Evolutionary conservation across 92 coral and sea anemone genomes (phyloP), one percentile per base, ranked within the genome.

Genomic region (Phenganax stokvisi): DNA sequence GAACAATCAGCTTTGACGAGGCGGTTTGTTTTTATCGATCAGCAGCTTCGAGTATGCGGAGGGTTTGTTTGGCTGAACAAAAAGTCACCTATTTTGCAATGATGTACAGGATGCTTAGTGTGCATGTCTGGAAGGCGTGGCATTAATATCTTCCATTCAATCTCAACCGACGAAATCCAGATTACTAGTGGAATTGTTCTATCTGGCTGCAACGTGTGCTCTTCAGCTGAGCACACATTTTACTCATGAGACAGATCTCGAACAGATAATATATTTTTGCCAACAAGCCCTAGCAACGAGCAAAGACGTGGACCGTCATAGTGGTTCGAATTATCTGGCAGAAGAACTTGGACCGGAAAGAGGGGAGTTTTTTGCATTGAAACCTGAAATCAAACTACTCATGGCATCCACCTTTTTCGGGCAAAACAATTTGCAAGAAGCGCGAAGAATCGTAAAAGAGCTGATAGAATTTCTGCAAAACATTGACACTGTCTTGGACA

Each of bases 1-100:
- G 68, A 3, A 69, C 68, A 8, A 59, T 76, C 58, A 57, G 47
- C 59, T 76, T 76, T 31, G 37, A 53, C 8, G 56, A 57, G 29
- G 80, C 80, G 63, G 54, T 57, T 30, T 9, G 31, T 25, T 0
- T 53, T 74, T 56, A 74, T 27, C 4, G 51, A 25, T 70, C 0
- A 12, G 6, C 17, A 53, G 30, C 54, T 10, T 57, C 13, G 80
- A 76, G n/a, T 76, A 59, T 63, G 27, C 56, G n/a, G 80, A 57
- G 31, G 65, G 27, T 7, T 76, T 76, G 37, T 57, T 76, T 76
- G 80, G 80, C 15, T 76, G 57, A 59, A 59, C 59, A 37, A 76
- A 57, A 16, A 76, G 80, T 25, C 44, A 57, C 63, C 27, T 76
- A 54, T 55, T 57, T 17, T 76, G 80, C 56, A 25, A 76, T 11